Base-by-base conservation (phyloP, 2,113 vertebrate species). In the Ascaphus truei region DNA sequence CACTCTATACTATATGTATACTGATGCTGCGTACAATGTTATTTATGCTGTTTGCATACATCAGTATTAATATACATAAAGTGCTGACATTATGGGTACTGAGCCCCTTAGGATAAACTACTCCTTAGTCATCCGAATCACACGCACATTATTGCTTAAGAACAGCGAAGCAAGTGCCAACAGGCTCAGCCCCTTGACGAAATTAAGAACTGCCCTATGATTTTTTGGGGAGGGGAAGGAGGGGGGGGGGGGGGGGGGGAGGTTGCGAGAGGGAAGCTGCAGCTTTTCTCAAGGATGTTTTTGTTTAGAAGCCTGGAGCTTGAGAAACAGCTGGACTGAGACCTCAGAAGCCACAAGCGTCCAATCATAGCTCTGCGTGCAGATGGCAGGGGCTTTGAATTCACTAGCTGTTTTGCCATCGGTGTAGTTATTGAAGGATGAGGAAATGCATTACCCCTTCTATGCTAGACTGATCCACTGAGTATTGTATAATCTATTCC, bases 241-340 rank as follows among this genome's bases (percentile, higher is more conserved):
- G n/a, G n/a, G n/a, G n/a, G n/a, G n/a, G n/a, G n/a, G n/a, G n/a
- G n/a, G n/a, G n/a, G n/a, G n/a, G n/a, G n/a, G n/a, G n/a, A n/a
- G n/a, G n/a, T n/a, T n/a, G n/a, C n/a, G n/a, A 26, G 43, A 30
- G 25, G 20, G 43, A 43, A 62, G 59, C 23, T 16, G 26, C 15
- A 12, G 50, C 26, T 26, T 66, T 26, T 22, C 8, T 55, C 50
- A 66, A 41, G 50, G 34, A 30, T 65, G 62, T 43, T 66, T 66
- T 51, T 63, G 26, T 66, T 43, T 66, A 66, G 63, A 41, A 66
- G 51, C 13, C 18, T 31, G 29, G 51, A 66, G 63, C 50, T 22
- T 23, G 36, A 36, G 48, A 56, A 66, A 66, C 63, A 66, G 63
- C 63, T 66, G 63, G 63, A 66, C 36, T 55, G 63, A 66, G 63